A percentile compares a stretch with the other conserved stretches of the same genome.
Conservation (phyloP, 2,888 invertebrate species). For the Oscheius sp. region DNA sequence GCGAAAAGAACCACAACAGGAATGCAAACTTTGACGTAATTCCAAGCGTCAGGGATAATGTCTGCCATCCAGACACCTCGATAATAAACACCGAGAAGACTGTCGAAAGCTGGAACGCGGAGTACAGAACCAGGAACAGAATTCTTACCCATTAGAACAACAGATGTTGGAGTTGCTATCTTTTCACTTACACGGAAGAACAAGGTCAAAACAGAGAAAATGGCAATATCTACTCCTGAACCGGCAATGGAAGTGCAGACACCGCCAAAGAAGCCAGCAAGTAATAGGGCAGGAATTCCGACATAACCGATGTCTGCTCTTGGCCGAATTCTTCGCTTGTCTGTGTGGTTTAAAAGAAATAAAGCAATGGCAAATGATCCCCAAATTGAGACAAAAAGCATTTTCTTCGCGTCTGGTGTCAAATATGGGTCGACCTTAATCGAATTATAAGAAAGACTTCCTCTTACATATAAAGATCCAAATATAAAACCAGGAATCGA, state of each 20-base stretch:
- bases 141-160: slow-evolving; percentile 64
- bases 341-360: slow-evolving; percentile 66
- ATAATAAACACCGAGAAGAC: slow-evolving; percentile 6
- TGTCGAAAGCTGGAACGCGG: background rate
- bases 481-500: slow-evolving; percentile 67
- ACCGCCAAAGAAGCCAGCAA: slow-evolving; percentile 34
- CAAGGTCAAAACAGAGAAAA: slow-evolving; percentile 60
- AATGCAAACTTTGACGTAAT: slow-evolving; percentile 26
- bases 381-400: slow-evolving; percentile 73
- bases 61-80: slow-evolving; percentile 19
- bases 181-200: slow-evolving; percentile 64
- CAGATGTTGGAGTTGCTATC: slow-evolving; percentile 71
- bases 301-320: background rate
- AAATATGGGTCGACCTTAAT: slow-evolving; percentile 63
- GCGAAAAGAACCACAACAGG: slow-evolving; percentile 28
- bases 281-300: background rate
- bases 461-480: slow-evolving; percentile 59
- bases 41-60: slow-evolving; percentile 1
- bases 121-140: no score
- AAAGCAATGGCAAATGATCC: slow-evolving; percentile 72
- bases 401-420: slow-evolving; percentile 69
- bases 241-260: slow-evolving; percentile 69
- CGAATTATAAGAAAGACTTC: background rate
- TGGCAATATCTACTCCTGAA: slow-evolving; percentile 71
- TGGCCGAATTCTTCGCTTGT: slow-evolving; percentile 54